A percentile compares a stretch with the other conserved stretches of the same genome.
Evolutionary conservation across 1,140 invertebrate genomes (phyloP).

Genomic region (Diachasma alloeum): DNA sequence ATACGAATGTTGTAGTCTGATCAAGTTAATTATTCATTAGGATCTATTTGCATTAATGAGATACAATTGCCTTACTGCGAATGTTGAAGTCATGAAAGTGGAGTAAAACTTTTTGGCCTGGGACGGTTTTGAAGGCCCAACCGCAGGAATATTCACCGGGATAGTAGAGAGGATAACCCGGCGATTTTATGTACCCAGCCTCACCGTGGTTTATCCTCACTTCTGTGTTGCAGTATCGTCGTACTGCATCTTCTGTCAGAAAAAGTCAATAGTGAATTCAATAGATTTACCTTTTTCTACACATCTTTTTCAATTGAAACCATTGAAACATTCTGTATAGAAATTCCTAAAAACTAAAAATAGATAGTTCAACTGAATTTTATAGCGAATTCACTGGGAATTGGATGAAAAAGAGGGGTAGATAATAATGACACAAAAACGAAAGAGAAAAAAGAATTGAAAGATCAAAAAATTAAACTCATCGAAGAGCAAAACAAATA

Average conservation of each 20-base stretch:
- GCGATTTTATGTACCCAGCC: slow-evolving; percentile 57
- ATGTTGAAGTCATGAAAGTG: slow-evolving; percentile 61
- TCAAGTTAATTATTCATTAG: slow-evolving; percentile 3
- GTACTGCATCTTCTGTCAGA: slow-evolving; percentile 51
- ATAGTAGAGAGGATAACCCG: slow-evolving; percentile 60
- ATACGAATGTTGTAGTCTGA: too few species aligned
- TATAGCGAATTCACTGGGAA: too few species aligned
- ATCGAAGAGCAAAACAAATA: too few species aligned
- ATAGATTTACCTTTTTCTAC: too few species aligned
- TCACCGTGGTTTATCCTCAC: slow-evolving; percentile 46
- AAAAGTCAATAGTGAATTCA: slow-evolving; percentile 10
- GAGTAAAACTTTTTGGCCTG: slow-evolving; percentile 57
- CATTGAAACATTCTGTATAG: too few species aligned
- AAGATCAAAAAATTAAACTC: not conserved
- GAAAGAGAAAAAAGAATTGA: not conserved
- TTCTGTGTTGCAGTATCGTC: slow-evolving; percentile 56
- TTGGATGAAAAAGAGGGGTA: too few species aligned
- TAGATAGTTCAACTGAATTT: too few species aligned
- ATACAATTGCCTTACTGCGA: slow-evolving; percentile 47
- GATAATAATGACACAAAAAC: too few species aligned
- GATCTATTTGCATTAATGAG: not conserved
- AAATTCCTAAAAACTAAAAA: too few species aligned
- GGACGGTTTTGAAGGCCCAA: slow-evolving; percentile 57
- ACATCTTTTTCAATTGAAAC: too few species aligned
- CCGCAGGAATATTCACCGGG: slow-evolving; percentile 53